Conservation (phyloP, 2,113 vertebrate species). For the Scatophagus argus region DNA sequence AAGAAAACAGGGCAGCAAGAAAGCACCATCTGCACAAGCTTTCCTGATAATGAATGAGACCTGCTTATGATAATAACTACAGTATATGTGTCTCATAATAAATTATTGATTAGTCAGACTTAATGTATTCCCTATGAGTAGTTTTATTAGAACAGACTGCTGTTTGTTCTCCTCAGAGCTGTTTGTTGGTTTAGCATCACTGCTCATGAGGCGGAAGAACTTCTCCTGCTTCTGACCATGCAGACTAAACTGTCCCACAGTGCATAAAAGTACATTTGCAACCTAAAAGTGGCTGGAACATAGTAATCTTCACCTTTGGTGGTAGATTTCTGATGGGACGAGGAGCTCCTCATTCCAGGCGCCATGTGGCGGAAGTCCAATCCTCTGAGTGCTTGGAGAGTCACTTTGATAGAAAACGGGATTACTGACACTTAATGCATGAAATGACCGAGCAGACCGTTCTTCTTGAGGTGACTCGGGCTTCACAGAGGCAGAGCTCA, state of each 20-base stretch:
- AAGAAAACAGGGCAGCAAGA: background rate
- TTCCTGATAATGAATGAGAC: conserved; percentile 18
- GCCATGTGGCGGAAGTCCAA: conserved; percentile 22
- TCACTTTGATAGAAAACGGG: conserved; percentile 51
- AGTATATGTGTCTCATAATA: conserved; percentile 20
- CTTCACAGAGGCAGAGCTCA: background rate
- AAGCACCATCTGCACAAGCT: background rate
- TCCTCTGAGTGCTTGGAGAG: conserved; percentile 24
- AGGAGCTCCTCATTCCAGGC: conserved; percentile 43
- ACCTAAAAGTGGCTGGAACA: conserved; percentile 23
- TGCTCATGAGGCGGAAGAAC: background rate
- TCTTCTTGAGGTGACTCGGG: conserved; percentile 9
- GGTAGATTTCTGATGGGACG: conserved; percentile 45
- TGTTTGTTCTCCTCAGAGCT: background rate
- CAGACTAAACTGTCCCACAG: conserved; percentile 40
- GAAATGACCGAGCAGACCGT: conserved; percentile 6
- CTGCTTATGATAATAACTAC: conserved; percentile 14
- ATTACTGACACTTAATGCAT: conserved; percentile 40
- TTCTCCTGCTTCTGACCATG: conserved; percentile 21
- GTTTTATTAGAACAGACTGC: conserved; percentile 20
- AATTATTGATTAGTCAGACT: conserved; percentile 27
- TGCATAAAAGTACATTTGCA: conserved; percentile 48
- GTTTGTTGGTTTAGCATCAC: conserved; percentile 14
- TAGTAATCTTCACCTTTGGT: conserved; percentile 55
- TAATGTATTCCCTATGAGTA: conserved; percentile 1